These are phyloP conservation scores for Thymallus thymallus DNA, from an alignment of 2,113 vertebrate genomes.

Conservation along the genomic window DNA sequence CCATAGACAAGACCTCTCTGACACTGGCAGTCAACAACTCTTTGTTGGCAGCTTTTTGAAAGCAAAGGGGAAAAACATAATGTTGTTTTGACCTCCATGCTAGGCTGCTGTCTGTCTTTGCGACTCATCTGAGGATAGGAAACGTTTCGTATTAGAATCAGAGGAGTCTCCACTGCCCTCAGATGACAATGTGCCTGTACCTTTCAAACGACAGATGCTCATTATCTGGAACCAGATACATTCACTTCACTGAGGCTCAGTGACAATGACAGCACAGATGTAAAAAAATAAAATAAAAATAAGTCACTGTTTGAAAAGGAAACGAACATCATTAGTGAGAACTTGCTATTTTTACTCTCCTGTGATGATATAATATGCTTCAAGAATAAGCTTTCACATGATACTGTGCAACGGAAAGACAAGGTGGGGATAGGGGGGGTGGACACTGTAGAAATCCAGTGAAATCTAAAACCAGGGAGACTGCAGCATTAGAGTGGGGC, in stretches of 20 bases:
- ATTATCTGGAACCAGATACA: background rate
- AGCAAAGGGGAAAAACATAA: too few species aligned
- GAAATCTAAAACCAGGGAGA: slow-evolving; percentile 9
- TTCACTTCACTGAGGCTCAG: background rate
- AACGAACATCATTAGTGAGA: background rate
- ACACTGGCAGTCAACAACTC: too few species aligned
- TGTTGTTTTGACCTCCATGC: background rate
- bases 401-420: background rate
- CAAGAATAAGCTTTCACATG: background rate
- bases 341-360: slow-evolving; percentile 2
- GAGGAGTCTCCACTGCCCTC: background rate
- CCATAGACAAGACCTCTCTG: background rate
- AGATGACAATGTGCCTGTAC: background rate
- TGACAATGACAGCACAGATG: background rate
- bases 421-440: too few species aligned
- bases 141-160: slow-evolving; percentile 2
- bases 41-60: too few species aligned
- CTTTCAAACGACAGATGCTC: background rate
- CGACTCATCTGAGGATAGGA: slow-evolving; percentile 14
- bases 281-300: background rate
- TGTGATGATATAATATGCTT: too few species aligned
- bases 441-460: slow-evolving; percentile 7
- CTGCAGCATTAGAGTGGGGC: slow-evolving; percentile 18
- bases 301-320: background rate
- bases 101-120: background rate